Evolutionary conservation across 35 echinoderm and acorn worm species (phyloP).

Genomic region (Apostichopus japonicus): DNA sequence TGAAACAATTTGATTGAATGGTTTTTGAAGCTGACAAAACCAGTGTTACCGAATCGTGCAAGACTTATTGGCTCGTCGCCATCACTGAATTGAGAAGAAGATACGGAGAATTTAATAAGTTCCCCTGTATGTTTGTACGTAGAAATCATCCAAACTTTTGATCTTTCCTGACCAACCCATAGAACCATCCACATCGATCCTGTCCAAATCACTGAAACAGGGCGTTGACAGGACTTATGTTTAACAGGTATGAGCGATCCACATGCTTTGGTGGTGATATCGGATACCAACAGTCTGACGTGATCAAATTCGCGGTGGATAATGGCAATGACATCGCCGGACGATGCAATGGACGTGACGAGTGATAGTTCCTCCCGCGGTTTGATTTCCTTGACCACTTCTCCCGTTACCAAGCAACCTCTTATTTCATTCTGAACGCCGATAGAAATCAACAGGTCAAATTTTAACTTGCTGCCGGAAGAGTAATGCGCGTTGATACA

Average conservation of each 20-base stretch:
- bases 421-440: not conserved
- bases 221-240: not conserved
- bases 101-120: not conserved
- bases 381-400: not conserved
- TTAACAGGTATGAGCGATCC: not conserved
- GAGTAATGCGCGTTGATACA: not conserved
- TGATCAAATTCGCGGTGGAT: not conserved
- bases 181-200: slow-evolving; percentile 19
- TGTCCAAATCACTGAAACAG: not conserved
- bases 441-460: not conserved
- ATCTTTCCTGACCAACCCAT: not conserved
- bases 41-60: slow-evolving; percentile 12
- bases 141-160: not conserved
- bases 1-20: not conserved
- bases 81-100: not conserved
- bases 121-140: not conserved
- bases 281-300: not conserved
- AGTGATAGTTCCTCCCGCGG: not conserved
- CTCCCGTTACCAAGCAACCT: not conserved
- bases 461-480: not conserved
- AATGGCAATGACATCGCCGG: not conserved
- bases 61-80: not conserved
- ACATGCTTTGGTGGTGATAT: not conserved
- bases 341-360: not conserved
- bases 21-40: not conserved